Percentiles rank a stretch among this genome's conserved stretches.
phyloP scores from a whole-genome alignment of 2,113 vertebrate species.

The Sylvicapra grimmia region DNA sequence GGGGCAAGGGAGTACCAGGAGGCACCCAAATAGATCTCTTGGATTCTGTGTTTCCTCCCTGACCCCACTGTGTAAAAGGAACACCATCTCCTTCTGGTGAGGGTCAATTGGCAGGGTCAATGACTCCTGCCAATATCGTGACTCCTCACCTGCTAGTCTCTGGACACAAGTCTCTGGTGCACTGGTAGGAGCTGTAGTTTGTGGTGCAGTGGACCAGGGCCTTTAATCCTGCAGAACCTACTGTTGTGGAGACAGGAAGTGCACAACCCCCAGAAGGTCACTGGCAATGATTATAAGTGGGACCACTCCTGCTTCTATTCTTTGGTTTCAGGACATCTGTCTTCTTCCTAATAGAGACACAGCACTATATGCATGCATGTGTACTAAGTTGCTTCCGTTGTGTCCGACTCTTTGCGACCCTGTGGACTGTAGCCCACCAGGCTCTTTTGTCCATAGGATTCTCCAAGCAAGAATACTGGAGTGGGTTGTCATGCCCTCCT shows the following conservation, averaged over 20 bases:
- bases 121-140: not conserved
- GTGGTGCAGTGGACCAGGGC: not conserved
- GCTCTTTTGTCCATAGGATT: not conserved
- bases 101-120: too few relatives aligned
- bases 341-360: not conserved
- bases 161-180: not conserved
- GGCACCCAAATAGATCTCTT: not conserved
- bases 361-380: not conserved
- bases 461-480: not conserved
- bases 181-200: not conserved
- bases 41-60: not conserved
- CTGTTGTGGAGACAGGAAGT: not conserved
- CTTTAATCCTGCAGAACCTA: not conserved
- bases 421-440: not conserved
- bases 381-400: not conserved
- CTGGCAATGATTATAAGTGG: not conserved
- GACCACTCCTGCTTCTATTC: not conserved
- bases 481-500: not conserved
- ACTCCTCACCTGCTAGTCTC: not conserved
- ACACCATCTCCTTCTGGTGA: not conserved
- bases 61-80: not conserved
- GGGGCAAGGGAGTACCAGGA: not conserved
- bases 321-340: not conserved
- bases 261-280: not conserved
- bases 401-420: accelerated